A percentile compares a stretch with the other conserved stretches of the same genome.
Evolutionary conservation across 2,888 invertebrate genomes (phyloP).

Genomic region (Neelides folsomi): DNA sequence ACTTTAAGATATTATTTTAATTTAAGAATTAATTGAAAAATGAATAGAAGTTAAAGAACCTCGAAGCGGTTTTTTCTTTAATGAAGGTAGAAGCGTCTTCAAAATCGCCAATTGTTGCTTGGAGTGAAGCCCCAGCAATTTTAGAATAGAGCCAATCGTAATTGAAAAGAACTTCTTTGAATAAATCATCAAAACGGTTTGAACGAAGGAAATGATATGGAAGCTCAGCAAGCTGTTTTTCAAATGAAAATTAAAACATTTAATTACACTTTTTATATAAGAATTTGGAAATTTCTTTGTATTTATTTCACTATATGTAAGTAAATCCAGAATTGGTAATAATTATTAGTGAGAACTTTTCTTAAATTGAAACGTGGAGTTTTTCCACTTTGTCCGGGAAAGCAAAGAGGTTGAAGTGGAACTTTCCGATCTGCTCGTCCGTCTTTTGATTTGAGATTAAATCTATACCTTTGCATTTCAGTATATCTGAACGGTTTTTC

Average conservation of each 20-base stretch:
- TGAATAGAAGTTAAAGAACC: conserved; percentile 36
- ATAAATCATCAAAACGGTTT: conserved; percentile 74
- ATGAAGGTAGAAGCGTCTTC: conserved; percentile 77
- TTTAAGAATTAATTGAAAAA: no score
- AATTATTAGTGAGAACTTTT: conserved; percentile 66
- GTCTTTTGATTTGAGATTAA: conserved; percentile 71
- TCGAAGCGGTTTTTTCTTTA: conserved; percentile 63
- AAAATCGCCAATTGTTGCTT: conserved; percentile 84
- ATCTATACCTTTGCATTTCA: conserved; percentile 76
- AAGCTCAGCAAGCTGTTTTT: conserved; percentile 73
- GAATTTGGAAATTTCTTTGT: no score
- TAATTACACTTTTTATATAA: no score
- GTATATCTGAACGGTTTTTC: conserved; percentile 88
- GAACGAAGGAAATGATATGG: conserved; percentile 88
- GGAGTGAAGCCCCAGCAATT: conserved; percentile 84
- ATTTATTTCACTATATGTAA: no score
- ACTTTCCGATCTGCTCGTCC: conserved; percentile 84
- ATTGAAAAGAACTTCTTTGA: conserved; percentile 83
- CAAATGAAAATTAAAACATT: no score
- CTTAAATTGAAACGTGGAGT: conserved; percentile 79
- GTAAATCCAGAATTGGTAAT: no score
- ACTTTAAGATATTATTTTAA: no score
- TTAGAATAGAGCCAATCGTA: conserved; percentile 96
- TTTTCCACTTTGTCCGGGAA: conserved; percentile 65
- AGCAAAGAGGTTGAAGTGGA: conserved; percentile 81